A percentile compares a stretch with the other conserved stretches of the same genome.
Conservation (phyloP, 2,888 invertebrate genomes). For the Ischnura elegans region DNA sequence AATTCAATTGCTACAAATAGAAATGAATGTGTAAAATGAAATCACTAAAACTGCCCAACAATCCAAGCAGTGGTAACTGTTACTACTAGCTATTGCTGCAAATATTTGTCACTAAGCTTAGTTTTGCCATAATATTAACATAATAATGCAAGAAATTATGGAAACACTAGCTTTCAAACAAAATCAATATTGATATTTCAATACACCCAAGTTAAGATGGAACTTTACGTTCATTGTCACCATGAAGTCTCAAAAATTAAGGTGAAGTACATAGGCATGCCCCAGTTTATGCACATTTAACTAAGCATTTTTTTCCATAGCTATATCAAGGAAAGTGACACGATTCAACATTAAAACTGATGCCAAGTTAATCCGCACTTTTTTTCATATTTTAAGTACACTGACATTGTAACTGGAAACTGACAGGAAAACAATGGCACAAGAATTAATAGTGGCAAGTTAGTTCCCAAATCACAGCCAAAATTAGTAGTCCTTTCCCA, state of each 20-base stretch:
- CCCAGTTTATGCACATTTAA: conserved; percentile 42
- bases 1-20: background rate
- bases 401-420: conserved; percentile 41
- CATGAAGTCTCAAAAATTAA: conserved; percentile 5
- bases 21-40: conserved; percentile 24
- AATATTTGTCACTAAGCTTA: conserved; percentile 3
- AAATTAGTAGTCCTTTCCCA: conserved; percentile 44
- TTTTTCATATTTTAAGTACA: conserved; percentile 53
- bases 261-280: conserved; percentile 43
- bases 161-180: background rate
- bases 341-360: background rate
- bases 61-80: conserved; percentile 39
- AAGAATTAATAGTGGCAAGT: conserved; percentile 61
- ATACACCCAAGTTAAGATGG: background rate
- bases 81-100: background rate
- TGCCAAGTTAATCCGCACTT: conserved; percentile 23
- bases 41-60: conserved; percentile 20
- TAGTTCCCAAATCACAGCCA: conserved; percentile 66
- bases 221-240: background rate
- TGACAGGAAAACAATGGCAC: conserved; percentile 23
- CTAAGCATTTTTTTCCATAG: background rate
- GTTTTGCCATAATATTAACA: background rate
- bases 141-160: background rate
- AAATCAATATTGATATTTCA: background rate
- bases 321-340: background rate